Evolutionary conservation across 2,888 invertebrate species (phyloP).

Genomic region (Drosophila diplacantha): DNA sequence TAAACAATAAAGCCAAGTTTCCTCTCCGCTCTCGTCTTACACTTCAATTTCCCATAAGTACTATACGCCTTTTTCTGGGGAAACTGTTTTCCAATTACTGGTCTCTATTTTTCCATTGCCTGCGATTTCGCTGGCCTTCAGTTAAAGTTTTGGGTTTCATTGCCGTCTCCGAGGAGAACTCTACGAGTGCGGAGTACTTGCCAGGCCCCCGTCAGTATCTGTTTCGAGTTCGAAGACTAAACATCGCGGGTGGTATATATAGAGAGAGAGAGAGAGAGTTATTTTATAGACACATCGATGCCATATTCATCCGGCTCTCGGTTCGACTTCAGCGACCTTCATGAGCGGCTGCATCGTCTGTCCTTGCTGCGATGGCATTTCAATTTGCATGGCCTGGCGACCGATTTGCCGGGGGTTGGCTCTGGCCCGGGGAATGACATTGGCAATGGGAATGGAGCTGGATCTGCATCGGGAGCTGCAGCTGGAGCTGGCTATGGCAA

Average conservation of each 20-base stretch:
- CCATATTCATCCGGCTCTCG: slow-evolving; percentile 15
- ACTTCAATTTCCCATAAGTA: neutral
- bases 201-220: slow-evolving; percentile 13
- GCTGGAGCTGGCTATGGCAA: neutral
- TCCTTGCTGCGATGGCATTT: slow-evolving; percentile 46
- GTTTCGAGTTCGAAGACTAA: slow-evolving; percentile 20
- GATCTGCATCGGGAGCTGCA: neutral
- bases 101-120: neutral
- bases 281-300: slow-evolving; percentile 21
- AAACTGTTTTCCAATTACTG: neutral
- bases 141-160: slow-evolving; percentile 16
- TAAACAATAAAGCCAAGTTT: neutral
- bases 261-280: neutral
- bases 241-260: slow-evolving; percentile 12
- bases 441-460: slow-evolving; percentile 1
- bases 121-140: slow-evolving; percentile 8
- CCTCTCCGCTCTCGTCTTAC: neutral
- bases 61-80: neutral
- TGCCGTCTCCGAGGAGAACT: neutral
- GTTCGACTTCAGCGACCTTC: slow-evolving; percentile 23
- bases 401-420: slow-evolving; percentile 14
- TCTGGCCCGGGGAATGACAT: slow-evolving; percentile 4
- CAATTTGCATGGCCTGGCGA: slow-evolving; percentile 43
- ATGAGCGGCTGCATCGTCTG: slow-evolving; percentile 36
- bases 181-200: neutral